Base-by-base conservation (phyloP, 2,113 vertebrate species). In the Sakesphorus luctuosus region DNA sequence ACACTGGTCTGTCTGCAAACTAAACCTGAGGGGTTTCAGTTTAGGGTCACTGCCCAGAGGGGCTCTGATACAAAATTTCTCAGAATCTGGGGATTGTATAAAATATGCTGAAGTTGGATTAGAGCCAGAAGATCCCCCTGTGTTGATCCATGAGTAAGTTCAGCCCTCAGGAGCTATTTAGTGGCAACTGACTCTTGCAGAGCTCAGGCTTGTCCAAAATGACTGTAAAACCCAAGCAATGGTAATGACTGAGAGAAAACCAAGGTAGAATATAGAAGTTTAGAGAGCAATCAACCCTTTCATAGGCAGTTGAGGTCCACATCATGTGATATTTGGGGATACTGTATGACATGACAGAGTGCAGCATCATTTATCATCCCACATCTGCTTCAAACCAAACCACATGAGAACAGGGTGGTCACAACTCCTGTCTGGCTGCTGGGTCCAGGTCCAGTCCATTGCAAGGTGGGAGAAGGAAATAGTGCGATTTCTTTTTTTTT, bases 351-450 rank as follows among this genome's bases (percentile, higher is more conserved):
- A 31, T 1, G 33, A 33, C 6, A 59, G 71, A 78, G 59, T 16
- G 61, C 84, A 85, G 84, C 83, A 79, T n/a, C 63, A 2, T 74
- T 80, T 43, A 58, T 63, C 40, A n/a, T 3, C 33, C 88, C 69
- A 44, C 33, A 81, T 83, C 92, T 93, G 82, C 61, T 91, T 74
- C 80, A 49, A 56, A 87, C 5, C 58, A 87, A 67, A 58, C 44
- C 84, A 28, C 0, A 8, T 33, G 69, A 74, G 31, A 84, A 56
- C 58, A 91, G 63, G 50, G 46, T 33, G 80, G 76, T n/a, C 88
- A 65, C 55, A 78, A 59, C 35, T 89, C 89, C 74, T 89, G 77
- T 55, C 79, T 92, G 90, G 69, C 85, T 92, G 63, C 69, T 61
- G 83, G 44, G 69, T 77, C 10, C 36, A 89, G 52, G 49, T 94